Base-by-base conservation (phyloP, 2,113 vertebrate genomes). In the Sturnira hondurensis region DNA sequence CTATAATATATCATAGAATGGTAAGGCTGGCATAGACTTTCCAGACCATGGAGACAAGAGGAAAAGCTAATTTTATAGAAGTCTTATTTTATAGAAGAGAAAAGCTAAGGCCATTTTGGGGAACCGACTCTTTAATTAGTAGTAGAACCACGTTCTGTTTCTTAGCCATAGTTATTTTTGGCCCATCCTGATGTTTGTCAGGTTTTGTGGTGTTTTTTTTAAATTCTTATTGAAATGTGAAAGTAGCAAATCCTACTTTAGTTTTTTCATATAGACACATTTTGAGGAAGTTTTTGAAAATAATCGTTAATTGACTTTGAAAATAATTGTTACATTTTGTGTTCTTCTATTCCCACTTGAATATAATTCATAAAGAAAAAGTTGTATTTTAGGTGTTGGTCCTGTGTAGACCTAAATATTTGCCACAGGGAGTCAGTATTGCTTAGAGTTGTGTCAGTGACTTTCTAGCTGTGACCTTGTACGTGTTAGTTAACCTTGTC, bases 351-450 rank as follows among this genome's bases (percentile, higher is more conserved):
- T 70, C 15, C 58, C 58, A 61, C 58, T 28, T 24, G 20, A 56
- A 6, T 61, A 14, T 80, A 87, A 85, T 77, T 84, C 47, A 26
- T 80, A 95, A 84, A 71, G 41, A 50, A 45, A 93, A 74, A 84
- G 28, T 45, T 78, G 56, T 76, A 31, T 45, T 85, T 93, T 61
- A 73, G 38, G 14, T 56, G 7, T 73, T 50, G 78, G 41, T 77
- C 19, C 4, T n/a, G 2, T 41, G 2, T 47, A 67, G 45, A 76
- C 2, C 52, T 81, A 80, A 95, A 85, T 86, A 38, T 68, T 61
- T 94, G 50, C 94, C 96, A 92, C 94, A 76, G 52, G 96, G 88
- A 78, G 96, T 96, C 94, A 92, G 91, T 96, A 15, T 95, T 93
- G 74, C 22, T 58, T 61, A n/a, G 14, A 82, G 61, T 89, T 65